A percentile compares a stretch with the other conserved stretches of the same genome.
Conservation (phyloP, 1,140 invertebrate species). For the Proctacanthus coquilletti region DNA sequence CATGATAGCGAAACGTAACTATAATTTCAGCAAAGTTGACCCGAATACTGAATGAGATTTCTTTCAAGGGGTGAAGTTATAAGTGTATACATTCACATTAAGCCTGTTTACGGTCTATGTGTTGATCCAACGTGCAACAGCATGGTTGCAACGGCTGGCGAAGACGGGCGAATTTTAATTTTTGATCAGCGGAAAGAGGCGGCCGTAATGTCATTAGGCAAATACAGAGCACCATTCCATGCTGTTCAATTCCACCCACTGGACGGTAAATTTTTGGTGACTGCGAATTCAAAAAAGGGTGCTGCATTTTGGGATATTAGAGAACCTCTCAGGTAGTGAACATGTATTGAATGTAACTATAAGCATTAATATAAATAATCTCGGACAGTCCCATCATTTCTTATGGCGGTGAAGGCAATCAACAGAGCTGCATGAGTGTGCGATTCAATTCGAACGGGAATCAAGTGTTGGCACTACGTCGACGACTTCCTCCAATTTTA, state of each 20-base stretch:
- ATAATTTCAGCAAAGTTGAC: neutral
- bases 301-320: conserved; percentile 78
- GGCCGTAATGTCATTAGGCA: conserved; percentile 38
- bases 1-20: conserved; percentile 66
- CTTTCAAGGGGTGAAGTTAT: conserved; percentile 46
- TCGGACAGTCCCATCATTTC: conserved; percentile 42
- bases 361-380: too few relatives aligned
- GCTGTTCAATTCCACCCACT: conserved; percentile 80
- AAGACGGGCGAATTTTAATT: conserved; percentile 73
- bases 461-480: conserved; percentile 63
- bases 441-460: conserved; percentile 69
- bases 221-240: conserved; percentile 61
- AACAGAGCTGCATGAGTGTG: conserved; percentile 81
- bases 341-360: conserved; percentile 5
- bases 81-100: conserved; percentile 67
- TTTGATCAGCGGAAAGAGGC: conserved; percentile 43
- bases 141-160: conserved; percentile 76
- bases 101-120: conserved; percentile 77
- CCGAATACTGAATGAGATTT: conserved; percentile 4
- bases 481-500: conserved; percentile 68
- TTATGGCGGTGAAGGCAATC: conserved; percentile 50
- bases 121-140: conserved; percentile 70
- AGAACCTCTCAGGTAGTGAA: conserved; percentile 61
- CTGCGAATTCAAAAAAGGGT: conserved; percentile 80
- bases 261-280: conserved; percentile 64